Base-by-base conservation (phyloP, 2,113 vertebrate species). In the Meriones unguiculatus region DNA sequence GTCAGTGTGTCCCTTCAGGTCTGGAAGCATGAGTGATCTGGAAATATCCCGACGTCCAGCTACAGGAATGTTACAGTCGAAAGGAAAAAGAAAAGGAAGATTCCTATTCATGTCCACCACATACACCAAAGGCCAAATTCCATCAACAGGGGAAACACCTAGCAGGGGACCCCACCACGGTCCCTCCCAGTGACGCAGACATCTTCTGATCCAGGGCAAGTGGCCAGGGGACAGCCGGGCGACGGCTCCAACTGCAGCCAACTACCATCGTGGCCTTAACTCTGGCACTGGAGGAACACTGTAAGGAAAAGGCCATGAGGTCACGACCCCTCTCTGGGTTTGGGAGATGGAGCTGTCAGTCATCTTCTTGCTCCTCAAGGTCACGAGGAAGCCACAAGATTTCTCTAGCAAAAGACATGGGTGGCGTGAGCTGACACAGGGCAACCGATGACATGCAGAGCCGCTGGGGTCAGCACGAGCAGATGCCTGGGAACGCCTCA, bases 71-170 rank as follows among this genome's bases (percentile, higher is more conserved):
- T 89, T 84, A 90, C 38, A 50, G 65, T 41, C 0, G 18, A 35
- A 94, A 50, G 7, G n/a, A 80, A 75, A 93, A 57, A 70, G 64
- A 59, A 73, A 72, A 50, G 97, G 96, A 59, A 50, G 9, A 13
- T 85, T 81, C 80, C n/a, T 54, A 93, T 20, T 87, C 72, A 97
- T 90, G 97, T 98, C 89, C 57, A 87, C 81, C 88, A 28, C 69
- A 52, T 64, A 87, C 85, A 69, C 96, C 80, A 97, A 9, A 87
- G 50, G 15, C 15, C 70, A 75, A 73, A 64, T 64, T 92, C 52
- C 8, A 91, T 81, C 50, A 72, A 85, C 24, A 95, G 67, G 67
- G 76, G 38, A 89, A 92, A 64, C 17, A 25, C 78, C 17, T 52
- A 20, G 89, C 82, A 62, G 0, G 7, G 7, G 15, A 91, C 2